Evolutionary conservation across 2,113 vertebrate genomes (phyloP).

Genomic region (Thamnaconus septentrionalis): DNA sequence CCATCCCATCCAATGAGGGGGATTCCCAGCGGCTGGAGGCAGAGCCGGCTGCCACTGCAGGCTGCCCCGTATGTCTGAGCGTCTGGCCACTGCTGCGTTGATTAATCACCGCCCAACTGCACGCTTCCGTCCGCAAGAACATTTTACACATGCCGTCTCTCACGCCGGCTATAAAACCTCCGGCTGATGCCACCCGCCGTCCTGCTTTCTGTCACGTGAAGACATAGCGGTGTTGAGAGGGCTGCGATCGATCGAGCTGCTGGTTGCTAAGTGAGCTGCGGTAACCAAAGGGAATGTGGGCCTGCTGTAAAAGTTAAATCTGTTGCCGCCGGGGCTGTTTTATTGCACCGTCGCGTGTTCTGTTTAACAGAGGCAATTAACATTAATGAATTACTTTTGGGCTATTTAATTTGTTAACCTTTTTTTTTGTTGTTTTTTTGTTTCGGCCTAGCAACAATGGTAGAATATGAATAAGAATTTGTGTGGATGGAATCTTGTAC

Average conservation of each 20-base stretch:
- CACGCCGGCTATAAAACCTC: too few species aligned
- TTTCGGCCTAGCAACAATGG: too few species aligned
- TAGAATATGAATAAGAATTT: too few species aligned
- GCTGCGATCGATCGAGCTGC: constrained; percentile 18
- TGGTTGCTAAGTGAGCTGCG: constrained; percentile 48
- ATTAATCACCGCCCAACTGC: too few species aligned
- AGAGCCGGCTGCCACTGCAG: constrained; percentile 16
- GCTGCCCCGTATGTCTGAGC: constrained; percentile 23
- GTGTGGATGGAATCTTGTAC: too few species aligned
- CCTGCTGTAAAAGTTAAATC: constrained; percentile 12
- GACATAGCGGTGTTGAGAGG: not conserved
- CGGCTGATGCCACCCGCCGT: not conserved
- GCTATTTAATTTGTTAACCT: not conserved
- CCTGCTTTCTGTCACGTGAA: not conserved
- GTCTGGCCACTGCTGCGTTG: not conserved
- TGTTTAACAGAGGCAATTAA: constrained; percentile 12
- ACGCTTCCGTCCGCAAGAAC: too few species aligned
- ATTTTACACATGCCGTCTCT: too few species aligned
- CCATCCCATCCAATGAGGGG: constrained; percentile 27
- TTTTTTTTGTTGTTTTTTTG: not conserved
- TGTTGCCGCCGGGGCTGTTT: constrained; percentile 7
- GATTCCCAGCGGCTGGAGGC: constrained; percentile 41
- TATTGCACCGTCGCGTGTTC: constrained; percentile 5
- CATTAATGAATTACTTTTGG: too few species aligned
- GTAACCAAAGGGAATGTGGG: constrained; percentile 18